Percentiles rank a stretch among this genome's conserved stretches.
Conservation (phyloP, 2,888 invertebrate genomes). For the Lithophane semibrunnea region DNA sequence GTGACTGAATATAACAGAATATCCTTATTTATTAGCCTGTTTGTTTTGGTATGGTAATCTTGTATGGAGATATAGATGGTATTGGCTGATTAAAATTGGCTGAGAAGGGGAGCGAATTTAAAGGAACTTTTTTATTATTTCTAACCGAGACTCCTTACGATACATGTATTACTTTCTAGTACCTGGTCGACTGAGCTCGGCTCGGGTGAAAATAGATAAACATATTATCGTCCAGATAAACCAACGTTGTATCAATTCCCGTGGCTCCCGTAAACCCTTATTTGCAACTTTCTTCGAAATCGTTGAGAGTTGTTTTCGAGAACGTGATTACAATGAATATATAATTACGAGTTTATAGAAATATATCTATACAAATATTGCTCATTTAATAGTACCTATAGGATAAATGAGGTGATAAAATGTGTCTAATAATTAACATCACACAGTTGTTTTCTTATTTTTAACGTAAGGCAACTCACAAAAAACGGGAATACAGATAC, state of each 20-base stretch:
- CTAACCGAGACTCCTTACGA: neutral
- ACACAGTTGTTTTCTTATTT: neutral
- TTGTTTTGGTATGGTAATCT: slow-evolving; percentile 61
- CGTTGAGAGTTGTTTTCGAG: too few relatives aligned
- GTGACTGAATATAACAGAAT: slow-evolving; percentile 54
- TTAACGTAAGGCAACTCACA: neutral
- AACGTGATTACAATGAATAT: too few relatives aligned
- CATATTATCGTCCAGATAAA: too few relatives aligned
- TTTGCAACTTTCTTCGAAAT: too few relatives aligned
- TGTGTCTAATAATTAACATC: neutral
- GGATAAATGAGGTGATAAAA: neutral
- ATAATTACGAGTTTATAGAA: too few relatives aligned
- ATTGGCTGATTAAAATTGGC: slow-evolving; percentile 58
- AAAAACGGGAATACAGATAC: neutral
- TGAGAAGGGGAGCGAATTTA: slow-evolving; percentile 11
- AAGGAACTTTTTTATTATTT: neutral
- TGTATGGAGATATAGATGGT: slow-evolving; percentile 44
- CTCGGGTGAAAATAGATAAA: too few relatives aligned
- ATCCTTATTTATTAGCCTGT: slow-evolving; percentile 62
- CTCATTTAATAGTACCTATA: too few relatives aligned
- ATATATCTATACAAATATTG: too few relatives aligned
- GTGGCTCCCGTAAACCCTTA: too few relatives aligned
- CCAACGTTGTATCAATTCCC: too few relatives aligned
- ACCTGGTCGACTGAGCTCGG: too few relatives aligned
- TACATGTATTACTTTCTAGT: neutral